Evolutionary conservation across 1,140 invertebrate species (phyloP), one percentile per base, ranked within the genome.

Genomic region (Habropoda laboriosa): DNA sequence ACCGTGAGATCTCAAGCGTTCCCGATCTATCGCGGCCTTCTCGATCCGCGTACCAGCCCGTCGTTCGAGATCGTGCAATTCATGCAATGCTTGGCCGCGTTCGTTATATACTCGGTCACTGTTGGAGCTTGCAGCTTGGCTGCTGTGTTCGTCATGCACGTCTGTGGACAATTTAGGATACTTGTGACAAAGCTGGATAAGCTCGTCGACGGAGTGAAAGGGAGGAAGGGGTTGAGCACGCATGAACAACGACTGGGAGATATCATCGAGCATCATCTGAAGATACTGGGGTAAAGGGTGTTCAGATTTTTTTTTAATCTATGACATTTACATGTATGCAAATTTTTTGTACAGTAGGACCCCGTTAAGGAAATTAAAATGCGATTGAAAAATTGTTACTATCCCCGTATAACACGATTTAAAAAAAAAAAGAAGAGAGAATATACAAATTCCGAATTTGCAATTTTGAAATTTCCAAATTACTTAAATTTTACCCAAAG

Each of bases 261-360:
- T 5, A 89, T 92, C 40, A 81, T 92, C 2, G 35, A 85, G 40
- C 77, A 81, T 75, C 91, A 92, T 78, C 64, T 90, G 12, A 66
- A 70, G 18, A 82, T 86, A 72, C 55, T 90, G 1, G 32, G 74
- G 89, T 90, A 80, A 79, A 30, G 0, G 12, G 3, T 32, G 7
- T 30, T 38, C 18, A n/a, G 0, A 21, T 32, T 13, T 51, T 49
- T 47, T 35, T 7, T 30, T 2, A 2, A 51, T 16, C 3, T 12
- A 2, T 18, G 16, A 1, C n/a, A n/a, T n/a, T n/a, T n/a, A n/a
- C n/a, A n/a, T n/a, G n/a, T n/a, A n/a, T n/a, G n/a, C n/a, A n/a
- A n/a, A n/a, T n/a, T n/a, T n/a, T n/a, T n/a, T n/a, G n/a, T n/a
- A n/a, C n/a, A n/a, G n/a, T n/a, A n/a, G n/a, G n/a, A n/a, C n/a